A percentile compares a stretch with the other conserved stretches of the same genome.
Conservation (phyloP, 1,140 invertebrate species). For the Brachionus manjavacas region DNA sequence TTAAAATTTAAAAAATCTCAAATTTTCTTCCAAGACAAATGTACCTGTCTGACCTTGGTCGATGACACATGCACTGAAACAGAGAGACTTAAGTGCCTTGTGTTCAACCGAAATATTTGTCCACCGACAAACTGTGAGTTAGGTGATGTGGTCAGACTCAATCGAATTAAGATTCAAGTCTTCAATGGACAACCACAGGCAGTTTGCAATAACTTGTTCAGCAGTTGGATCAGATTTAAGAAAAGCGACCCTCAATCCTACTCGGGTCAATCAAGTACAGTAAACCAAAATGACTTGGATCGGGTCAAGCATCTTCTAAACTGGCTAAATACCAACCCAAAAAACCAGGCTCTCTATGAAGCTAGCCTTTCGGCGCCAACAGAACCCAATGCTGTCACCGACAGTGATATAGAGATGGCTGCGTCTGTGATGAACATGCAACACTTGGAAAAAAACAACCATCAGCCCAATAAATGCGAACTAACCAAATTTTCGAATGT, state of each 20-base stretch:
- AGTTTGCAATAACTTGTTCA: background rate
- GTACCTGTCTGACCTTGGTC: background rate
- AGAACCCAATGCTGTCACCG: too few species aligned
- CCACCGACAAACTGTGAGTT: background rate
- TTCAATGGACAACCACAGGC: background rate
- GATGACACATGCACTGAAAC: background rate
- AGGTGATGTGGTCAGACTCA: background rate
- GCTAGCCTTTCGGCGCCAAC: background rate
- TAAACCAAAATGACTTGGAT: background rate
- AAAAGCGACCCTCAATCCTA: background rate
- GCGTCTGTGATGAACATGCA: slow-evolving; percentile 1
- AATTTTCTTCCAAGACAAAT: background rate
- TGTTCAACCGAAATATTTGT: background rate
- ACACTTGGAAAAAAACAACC: background rate
- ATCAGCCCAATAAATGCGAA: background rate
- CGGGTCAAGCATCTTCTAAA: background rate
- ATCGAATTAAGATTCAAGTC: background rate
- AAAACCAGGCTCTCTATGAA: background rate
- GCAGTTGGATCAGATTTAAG: background rate
- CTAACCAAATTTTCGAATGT: background rate
- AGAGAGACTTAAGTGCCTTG: background rate
- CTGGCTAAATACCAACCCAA: background rate
- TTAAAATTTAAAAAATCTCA: background rate
- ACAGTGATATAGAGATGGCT: background rate
- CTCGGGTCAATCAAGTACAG: background rate